Percentiles rank a stretch among this genome's conserved stretches.
Conservation (phyloP, 2,888 invertebrate species). For the Nymphalis urticae region DNA sequence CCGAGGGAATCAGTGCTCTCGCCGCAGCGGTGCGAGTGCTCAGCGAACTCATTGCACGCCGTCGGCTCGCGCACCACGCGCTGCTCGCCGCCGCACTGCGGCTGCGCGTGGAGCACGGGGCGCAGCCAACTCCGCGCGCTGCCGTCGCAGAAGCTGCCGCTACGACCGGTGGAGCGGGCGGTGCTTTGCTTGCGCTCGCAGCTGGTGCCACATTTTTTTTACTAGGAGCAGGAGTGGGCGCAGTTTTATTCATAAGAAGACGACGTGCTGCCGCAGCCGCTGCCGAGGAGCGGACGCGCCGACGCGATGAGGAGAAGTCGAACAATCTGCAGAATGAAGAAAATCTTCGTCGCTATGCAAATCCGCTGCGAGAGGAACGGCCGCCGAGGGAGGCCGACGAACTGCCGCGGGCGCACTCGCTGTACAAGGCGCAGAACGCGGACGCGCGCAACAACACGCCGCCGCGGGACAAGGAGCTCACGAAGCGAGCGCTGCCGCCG, state of each 20-base stretch:
- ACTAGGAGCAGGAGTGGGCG: conserved; percentile 58
- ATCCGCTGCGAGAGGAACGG: conserved; percentile 85
- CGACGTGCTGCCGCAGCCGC: conserved; percentile 52
- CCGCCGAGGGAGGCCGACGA: conserved; percentile 79
- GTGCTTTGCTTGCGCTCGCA: conserved; percentile 50
- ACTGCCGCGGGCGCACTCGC: conserved; percentile 82
- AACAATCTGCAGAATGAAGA: conserved; percentile 96
- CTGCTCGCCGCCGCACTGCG: conserved; percentile 68
- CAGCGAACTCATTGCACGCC: conserved; percentile 65
- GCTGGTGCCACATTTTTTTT: conserved; percentile 44
- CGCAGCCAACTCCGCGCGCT: conserved; percentile 45
- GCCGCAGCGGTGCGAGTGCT: conserved; percentile 65
- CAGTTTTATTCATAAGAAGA: conserved; percentile 45
- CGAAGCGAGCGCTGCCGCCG: conserved; percentile 84
- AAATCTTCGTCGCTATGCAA: conserved; percentile 90
- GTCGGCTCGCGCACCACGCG: conserved; percentile 66
- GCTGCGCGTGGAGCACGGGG: conserved; percentile 56
- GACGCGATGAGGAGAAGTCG: conserved; percentile 92
- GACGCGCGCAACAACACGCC: conserved; percentile 91
- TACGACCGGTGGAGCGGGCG: conserved; percentile 57
- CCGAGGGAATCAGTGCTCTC: conserved; percentile 53
- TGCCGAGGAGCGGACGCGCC: conserved; percentile 57
- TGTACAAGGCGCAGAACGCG: conserved; percentile 92
- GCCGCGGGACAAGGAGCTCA: conserved; percentile 88
- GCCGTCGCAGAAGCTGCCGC: conserved; percentile 88